Evolutionary conservation across 2,797 vertebrate genomes (phyloP).

Genomic region (Aulostomus chinensis): DNA sequence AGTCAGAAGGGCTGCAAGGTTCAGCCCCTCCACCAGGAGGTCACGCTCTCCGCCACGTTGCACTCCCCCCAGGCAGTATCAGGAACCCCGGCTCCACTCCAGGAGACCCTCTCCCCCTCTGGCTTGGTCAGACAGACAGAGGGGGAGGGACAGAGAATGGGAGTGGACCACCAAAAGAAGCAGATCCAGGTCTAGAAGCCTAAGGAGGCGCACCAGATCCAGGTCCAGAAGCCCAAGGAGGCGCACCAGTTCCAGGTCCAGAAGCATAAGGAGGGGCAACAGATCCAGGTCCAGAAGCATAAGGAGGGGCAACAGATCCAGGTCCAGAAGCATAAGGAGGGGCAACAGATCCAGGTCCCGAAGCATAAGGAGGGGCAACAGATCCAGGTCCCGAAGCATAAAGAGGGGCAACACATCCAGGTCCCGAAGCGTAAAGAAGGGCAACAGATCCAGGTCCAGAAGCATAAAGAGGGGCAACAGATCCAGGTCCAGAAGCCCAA

Average conservation of each 20-base stretch:
- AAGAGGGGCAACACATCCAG: constrained; percentile 31
- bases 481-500: constrained; percentile 43
- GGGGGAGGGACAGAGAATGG: not conserved
- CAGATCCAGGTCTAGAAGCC: constrained; percentile 4
- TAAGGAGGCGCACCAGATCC: constrained; percentile 14
- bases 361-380: constrained; percentile 44
- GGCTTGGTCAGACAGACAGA: constrained; percentile 50
- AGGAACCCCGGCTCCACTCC: constrained; percentile 76
- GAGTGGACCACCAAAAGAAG: constrained; percentile 30
- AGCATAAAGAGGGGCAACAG: constrained; percentile 32
- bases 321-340: constrained; percentile 51
- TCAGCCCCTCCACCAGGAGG: constrained; percentile 36
- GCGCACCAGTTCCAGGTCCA: constrained; percentile 26
- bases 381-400: constrained; percentile 42
- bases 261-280: constrained; percentile 30
- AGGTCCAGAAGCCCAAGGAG: constrained; percentile 38
- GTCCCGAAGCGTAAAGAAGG: constrained; percentile 44
- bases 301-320: constrained; percentile 33
- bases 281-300: constrained; percentile 43
- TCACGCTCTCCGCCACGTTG: constrained; percentile 70
- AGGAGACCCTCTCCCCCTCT: constrained; percentile 83
- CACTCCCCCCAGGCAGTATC: constrained; percentile 82
- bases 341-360: constrained; percentile 31
- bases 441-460: constrained; percentile 31
- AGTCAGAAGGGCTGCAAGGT: constrained; percentile 16